These are phyloP conservation scores for Aspiorhynchus laticeps DNA, from an alignment of 2,113 vertebrate genomes.

Conservation along the genomic window DNA sequence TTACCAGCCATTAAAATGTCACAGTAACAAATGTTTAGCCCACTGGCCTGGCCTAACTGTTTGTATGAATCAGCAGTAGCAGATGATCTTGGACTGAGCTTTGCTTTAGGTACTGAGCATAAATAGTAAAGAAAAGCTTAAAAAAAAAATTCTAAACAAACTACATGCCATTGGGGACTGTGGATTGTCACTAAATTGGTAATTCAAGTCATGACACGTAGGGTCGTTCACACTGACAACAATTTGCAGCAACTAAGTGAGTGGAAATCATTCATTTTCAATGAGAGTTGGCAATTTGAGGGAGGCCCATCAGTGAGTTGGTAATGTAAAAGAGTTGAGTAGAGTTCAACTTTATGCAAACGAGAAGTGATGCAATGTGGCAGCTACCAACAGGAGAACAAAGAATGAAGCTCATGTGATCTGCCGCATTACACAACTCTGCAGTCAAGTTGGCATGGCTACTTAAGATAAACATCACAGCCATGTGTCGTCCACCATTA, in stretches of 20 bases:
- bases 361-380: not conserved
- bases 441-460: not conserved
- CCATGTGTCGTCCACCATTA: not conserved
- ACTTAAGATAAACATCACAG: not conserved
- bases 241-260: not conserved
- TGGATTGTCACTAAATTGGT: not conserved
- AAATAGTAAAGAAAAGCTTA: constrained; percentile 2
- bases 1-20: constrained; percentile 42
- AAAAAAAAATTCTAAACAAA: constrained; percentile 17
- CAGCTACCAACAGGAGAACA: not conserved
- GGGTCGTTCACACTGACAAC: not conserved
- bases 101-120: constrained; percentile 3
- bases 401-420: not conserved
- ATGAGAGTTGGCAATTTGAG: not conserved
- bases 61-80: constrained; percentile 44
- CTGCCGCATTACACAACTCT: not conserved
- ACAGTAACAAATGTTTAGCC: constrained; percentile 16
- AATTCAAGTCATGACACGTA: not conserved
- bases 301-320: not conserved
- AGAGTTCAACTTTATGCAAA: not conserved
- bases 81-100: constrained; percentile 25
- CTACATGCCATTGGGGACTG: not conserved
- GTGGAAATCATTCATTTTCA: not conserved
- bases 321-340: not conserved
- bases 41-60: not conserved